These are phyloP conservation scores for Aphis craccivora DNA, from an alignment of 1,140 invertebrate genomes.

Conservation along the genomic window DNA sequence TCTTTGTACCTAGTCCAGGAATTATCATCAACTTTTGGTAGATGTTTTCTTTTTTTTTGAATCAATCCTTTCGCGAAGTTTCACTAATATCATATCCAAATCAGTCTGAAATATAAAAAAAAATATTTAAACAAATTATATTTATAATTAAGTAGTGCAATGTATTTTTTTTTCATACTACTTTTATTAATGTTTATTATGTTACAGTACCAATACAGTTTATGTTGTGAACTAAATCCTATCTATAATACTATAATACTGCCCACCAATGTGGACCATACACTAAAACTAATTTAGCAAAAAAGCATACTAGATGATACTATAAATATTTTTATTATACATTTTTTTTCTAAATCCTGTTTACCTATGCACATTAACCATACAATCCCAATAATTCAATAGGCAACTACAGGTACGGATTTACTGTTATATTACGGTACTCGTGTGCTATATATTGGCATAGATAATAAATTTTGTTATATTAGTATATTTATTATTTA, in stretches of 20 bases:
- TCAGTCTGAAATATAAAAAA: constrained; percentile 65
- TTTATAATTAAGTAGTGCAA: neutral
- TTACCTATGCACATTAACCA: too few relatives aligned
- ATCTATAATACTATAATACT: neutral
- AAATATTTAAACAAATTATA: neutral
- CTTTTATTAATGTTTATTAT: neutral
- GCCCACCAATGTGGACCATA: neutral
- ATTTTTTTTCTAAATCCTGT: too few relatives aligned
- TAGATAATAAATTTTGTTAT: too few relatives aligned
- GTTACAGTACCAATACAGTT: neutral
- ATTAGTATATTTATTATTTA: too few relatives aligned
- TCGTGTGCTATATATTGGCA: too few relatives aligned
- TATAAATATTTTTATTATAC: too few relatives aligned
- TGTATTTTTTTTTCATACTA: neutral
- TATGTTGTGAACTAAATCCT: neutral
- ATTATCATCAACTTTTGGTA: constrained; percentile 56
- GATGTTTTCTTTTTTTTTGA: constrained; percentile 67
- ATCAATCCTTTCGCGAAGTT: constrained; percentile 70
- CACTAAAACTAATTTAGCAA: neutral
- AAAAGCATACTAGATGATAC: neutral
- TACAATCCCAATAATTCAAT: too few relatives aligned
- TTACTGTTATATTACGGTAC: too few relatives aligned
- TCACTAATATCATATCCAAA: constrained; percentile 71
- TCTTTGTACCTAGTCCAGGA: neutral
- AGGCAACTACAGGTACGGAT: too few relatives aligned